These are phyloP conservation scores for Pedetes capensis DNA, from an alignment of 2,113 vertebrate species.

Conservation along the genomic window DNA sequence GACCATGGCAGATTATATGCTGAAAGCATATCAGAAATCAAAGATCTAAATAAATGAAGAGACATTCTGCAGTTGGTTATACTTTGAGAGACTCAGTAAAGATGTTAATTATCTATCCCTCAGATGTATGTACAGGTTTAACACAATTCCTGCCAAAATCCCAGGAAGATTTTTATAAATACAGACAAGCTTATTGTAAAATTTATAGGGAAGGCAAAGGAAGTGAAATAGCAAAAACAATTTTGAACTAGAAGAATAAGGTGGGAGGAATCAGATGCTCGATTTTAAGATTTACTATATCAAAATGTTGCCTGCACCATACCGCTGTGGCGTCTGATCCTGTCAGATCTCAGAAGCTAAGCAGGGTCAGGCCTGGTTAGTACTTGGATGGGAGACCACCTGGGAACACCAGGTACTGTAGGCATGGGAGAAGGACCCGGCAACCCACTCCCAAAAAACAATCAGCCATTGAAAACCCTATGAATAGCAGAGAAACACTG, in stretches of 20 bases:
- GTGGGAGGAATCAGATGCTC: slow-evolving; percentile 18
- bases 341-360: too few species aligned
- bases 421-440: too few species aligned
- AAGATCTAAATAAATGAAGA: slow-evolving; percentile 3
- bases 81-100: not conserved
- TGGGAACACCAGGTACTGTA: too few species aligned
- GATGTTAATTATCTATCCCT: not conserved
- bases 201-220: not conserved
- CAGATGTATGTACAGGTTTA: slow-evolving; percentile 33
- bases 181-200: slow-evolving; percentile 26
- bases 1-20: not conserved
- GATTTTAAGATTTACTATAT: not conserved
- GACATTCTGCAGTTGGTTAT: not conserved
- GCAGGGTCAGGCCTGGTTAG: too few species aligned
- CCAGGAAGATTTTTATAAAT: not conserved
- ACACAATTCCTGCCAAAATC: slow-evolving; percentile 14
- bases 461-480: too few species aligned
- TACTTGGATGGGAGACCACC: too few species aligned
- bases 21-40: not conserved
- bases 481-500: too few species aligned
- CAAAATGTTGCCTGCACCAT: too few species aligned
- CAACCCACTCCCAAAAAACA: too few species aligned
- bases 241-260: slow-evolving; percentile 28
- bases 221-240: slow-evolving; percentile 12
- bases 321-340: too few species aligned